phyloP scores from a whole-genome alignment of 2,888 invertebrate genomes.

The Lasioglossum malachurum region DNA sequence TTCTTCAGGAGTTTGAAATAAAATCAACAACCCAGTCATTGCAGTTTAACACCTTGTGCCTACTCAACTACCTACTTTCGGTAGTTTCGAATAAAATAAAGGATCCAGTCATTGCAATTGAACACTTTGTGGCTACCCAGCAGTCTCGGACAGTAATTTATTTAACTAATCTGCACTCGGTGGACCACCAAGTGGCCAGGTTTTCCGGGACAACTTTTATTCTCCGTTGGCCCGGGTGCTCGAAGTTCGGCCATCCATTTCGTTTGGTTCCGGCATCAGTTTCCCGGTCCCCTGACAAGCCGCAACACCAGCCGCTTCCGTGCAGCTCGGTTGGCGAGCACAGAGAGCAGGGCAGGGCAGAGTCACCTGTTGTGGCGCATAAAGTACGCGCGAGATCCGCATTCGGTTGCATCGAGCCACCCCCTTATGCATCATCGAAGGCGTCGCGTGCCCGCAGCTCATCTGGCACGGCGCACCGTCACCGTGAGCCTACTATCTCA shows the following conservation, averaged over 20 bases:
- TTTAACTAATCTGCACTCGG: background rate
- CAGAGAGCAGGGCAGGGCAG: conserved; percentile 19
- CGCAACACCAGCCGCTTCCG: conserved; percentile 59
- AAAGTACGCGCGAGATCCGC: conserved; percentile 71
- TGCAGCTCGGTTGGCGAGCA: conserved; percentile 31
- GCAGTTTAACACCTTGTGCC: no score
- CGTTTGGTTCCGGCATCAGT: conserved; percentile 46
- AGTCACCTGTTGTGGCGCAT: conserved; percentile 79
- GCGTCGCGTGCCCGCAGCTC: conserved; percentile 82
- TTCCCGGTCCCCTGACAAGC: conserved; percentile 48
- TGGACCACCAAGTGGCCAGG: background rate
- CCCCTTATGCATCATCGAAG: conserved; percentile 75
- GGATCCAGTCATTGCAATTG: no score
- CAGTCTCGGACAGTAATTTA: no score
- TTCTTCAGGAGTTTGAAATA: no score
- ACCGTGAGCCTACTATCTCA: conserved; percentile 79
- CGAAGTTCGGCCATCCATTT: conserved; percentile 42
- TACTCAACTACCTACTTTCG: no score
- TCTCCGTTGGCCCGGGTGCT: background rate
- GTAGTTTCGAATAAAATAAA: no score
- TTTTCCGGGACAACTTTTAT: background rate
- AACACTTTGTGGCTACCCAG: no score
- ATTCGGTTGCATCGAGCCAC: conserved; percentile 63
- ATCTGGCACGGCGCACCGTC: conserved; percentile 78
- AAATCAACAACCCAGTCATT: no score